Conservation (phyloP, 2,797 vertebrate species). For the Xenops minutus region DNA sequence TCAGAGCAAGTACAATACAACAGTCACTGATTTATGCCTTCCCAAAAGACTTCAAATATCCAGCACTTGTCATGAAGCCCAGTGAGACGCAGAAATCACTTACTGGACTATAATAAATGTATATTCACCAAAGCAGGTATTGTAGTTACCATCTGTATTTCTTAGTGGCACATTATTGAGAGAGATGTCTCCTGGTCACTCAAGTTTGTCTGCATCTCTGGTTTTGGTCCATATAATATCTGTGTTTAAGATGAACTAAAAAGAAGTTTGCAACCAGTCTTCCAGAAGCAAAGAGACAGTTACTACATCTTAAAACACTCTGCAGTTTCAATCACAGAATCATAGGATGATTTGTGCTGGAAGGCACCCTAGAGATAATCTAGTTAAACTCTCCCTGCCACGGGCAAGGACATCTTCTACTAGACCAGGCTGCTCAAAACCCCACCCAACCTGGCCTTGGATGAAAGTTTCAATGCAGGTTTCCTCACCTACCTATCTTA, state of each 20-base stretch:
- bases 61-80: background rate
- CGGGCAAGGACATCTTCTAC: background rate
- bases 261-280: constrained; percentile 15
- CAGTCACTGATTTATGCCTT: background rate
- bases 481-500: background rate
- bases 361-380: background rate
- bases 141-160: background rate
- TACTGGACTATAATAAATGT: background rate
- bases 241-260: constrained; percentile 22
- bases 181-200: background rate
- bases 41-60: background rate
- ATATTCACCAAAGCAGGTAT: background rate
- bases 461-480: background rate
- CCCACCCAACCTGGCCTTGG: background rate
- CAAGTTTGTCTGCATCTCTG: background rate
- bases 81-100: background rate
- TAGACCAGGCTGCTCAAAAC: background rate
- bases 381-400: background rate
- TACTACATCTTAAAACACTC: background rate
- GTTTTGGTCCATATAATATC: background rate
- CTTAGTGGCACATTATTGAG: background rate
- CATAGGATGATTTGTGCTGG: background rate
- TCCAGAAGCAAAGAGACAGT: constrained; percentile 1
- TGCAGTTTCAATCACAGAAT: background rate
- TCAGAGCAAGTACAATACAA: background rate